Conservation (phyloP, 2,113 vertebrate species). For the Macquaria ambigua region DNA sequence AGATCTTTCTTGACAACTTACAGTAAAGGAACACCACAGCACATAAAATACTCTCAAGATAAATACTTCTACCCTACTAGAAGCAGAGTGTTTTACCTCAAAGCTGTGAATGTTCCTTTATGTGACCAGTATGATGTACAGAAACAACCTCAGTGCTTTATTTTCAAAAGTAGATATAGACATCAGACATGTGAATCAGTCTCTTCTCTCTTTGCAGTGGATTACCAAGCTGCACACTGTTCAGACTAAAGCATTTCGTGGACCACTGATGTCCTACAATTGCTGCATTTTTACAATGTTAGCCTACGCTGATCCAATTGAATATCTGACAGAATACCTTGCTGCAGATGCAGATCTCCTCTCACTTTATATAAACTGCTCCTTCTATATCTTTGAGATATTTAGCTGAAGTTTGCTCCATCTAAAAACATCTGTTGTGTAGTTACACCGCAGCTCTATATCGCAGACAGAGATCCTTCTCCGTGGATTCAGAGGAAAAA, state of each 20-base stretch:
- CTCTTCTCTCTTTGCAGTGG: slow-evolving; percentile 18
- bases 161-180: slow-evolving; percentile 30
- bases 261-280: slow-evolving; percentile 41
- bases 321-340: slow-evolving; percentile 4
- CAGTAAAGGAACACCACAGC: slow-evolving; percentile 12
- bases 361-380: background rate
- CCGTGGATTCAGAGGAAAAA: slow-evolving; percentile 6
- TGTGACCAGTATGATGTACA: background rate
- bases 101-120: slow-evolving; percentile 39
- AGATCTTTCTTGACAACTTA: background rate
- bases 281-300: slow-evolving; percentile 25
- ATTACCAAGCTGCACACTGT: slow-evolving; percentile 7
- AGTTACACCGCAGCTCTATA: background rate
- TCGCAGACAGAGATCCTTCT: background rate
- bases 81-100: slow-evolving; percentile 23
- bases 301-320: background rate
- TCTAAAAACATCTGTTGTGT: background rate
- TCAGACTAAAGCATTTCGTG: slow-evolving; percentile 3
- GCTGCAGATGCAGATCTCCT: background rate
- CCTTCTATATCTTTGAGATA: background rate
- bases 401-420: background rate
- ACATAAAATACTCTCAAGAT: slow-evolving; percentile 18
- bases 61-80: background rate
- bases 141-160: slow-evolving; percentile 36
- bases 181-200: slow-evolving; percentile 26